Base-by-base conservation (phyloP, 2,113 vertebrate genomes). In the Leucoraja erinaceus region DNA sequence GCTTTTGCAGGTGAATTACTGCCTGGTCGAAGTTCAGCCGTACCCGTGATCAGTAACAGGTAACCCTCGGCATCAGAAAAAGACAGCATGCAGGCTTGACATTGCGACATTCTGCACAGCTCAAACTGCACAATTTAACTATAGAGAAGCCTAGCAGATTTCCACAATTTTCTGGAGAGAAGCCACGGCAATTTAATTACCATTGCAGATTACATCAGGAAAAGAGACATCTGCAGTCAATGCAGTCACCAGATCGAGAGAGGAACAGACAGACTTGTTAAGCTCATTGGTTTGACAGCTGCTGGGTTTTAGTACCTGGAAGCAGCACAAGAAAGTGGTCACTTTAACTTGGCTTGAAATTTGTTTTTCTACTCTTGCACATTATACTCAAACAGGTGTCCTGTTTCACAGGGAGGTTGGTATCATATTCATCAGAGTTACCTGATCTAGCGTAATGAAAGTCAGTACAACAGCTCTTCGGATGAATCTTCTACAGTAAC, bases 371-470 rank as follows among this genome's bases (percentile, higher is more conserved):
- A 33, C 81, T 8, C 0, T 74, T 78, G 93, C 47, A 18, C 91
- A 77, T 93, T 74, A 74, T 59, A 93, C 93, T 22, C 77, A 81
- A 84, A 93, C 25, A 61, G 93, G 94, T 74, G 93, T 81, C 88
- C 77, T 93, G 38, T 93, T 94, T 93, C 79, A 93, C 93, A 74
- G 83, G 88, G 70, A 79, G 12, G 47, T 47, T 93, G 93, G 5
- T 88, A 22, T 94, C 81, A 6, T 66, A 16, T 74, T 95, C 94
- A 93, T 93, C 93, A 25, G 93, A 93, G n/a, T 28, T 93, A 75
- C 63, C 28, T 93, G n/a, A 61, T 93, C 31, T 72, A 8, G 38
- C 56, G 76, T 63, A 66, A 28, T 81, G 68, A 90, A 75, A 90
- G 83, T 59, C 74, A 92, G 54, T 92, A 94, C 93, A 94, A 94